Conservation (phyloP, 2,888 invertebrate species). For the Trichopoda pennipes region DNA sequence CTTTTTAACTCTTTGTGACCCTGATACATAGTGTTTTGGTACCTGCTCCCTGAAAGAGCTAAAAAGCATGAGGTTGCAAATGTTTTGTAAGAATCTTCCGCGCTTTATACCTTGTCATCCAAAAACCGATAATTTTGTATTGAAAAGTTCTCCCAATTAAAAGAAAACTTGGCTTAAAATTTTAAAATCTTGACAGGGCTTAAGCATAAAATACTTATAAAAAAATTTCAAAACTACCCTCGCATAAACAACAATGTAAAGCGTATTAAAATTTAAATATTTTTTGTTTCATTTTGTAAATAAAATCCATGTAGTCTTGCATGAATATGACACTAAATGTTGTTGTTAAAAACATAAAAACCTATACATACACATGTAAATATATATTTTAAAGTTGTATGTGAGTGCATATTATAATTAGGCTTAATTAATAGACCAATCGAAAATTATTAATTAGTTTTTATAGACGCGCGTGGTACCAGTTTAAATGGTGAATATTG, state of each 20-base stretch:
- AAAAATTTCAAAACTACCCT: slow-evolving; percentile 6
- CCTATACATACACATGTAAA: no score
- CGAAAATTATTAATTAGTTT: slow-evolving; percentile 82
- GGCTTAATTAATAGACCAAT: slow-evolving; percentile 82
- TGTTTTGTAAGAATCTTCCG: no score
- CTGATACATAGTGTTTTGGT: no score
- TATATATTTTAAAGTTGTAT: neutral
- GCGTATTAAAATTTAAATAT: neutral
- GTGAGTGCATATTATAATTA: slow-evolving; percentile 76
- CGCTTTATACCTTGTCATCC: no score
- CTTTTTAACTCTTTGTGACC: no score
- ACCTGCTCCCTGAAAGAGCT: no score
- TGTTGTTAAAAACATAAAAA: neutral
- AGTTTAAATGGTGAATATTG: slow-evolving; percentile 81
- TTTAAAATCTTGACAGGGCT: no score
- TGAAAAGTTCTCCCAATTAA: no score
- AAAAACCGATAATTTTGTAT: no score
- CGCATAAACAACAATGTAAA: neutral
- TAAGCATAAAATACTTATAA: no score
- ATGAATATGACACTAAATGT: neutral
- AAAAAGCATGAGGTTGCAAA: no score
- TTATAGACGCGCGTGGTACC: slow-evolving; percentile 79
- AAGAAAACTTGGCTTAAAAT: no score
- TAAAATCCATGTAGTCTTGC: neutral
- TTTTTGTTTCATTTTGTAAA: neutral